Base-by-base conservation (phyloP, 2,797 vertebrate species). In the Etheostoma perlongum region DNA sequence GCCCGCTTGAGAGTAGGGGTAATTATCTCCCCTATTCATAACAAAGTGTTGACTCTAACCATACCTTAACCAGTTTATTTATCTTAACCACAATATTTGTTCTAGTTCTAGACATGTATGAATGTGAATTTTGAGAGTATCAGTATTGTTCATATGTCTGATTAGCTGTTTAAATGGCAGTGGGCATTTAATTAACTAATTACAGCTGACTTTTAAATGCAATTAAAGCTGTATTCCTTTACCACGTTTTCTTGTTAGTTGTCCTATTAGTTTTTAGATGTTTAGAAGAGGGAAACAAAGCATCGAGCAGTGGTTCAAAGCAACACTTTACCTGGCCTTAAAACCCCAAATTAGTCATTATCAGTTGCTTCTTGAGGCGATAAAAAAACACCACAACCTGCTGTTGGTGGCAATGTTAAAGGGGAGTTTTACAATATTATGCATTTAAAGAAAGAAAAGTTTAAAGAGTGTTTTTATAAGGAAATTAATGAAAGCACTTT, bases 371-470 rank as follows among this genome's bases (percentile, higher is more conserved):
- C 54, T 67, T 51, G n/a, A 69, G 30, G 25, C 47, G 61, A 27
- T 40, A 40, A 30, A 10, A 36, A 27, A 30, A 25, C 58, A 76
- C 36, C 21, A 23, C 21, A 23, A 40, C 48, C 21, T 69, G 69
- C 70, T 60, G 63, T 74, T 48, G 70, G 46, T 78, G 71, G 70
- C 21, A 27, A 42, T 42, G 46, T 63, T 73, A 74, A 79, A 69
- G 54, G n/a, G 46, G 18, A 30, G 27, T 49, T 79, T 68, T 55
- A 73, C 33, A 46, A 65, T 72, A 72, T 76, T 27, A 57, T 62
- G 5, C 19, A 18, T 66, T 79, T 66, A 82, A 72, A 73, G 36
- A 40, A 40, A 40, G 36, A 40, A 40, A 40, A 40, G 36, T 40
- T 40, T 40, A 11, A 12, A 40, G 36, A 47, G 12, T 64, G 53